Evolutionary conservation across 2,797 vertebrate genomes (phyloP).

Genomic region (Hylomyscus alleni): DNA sequence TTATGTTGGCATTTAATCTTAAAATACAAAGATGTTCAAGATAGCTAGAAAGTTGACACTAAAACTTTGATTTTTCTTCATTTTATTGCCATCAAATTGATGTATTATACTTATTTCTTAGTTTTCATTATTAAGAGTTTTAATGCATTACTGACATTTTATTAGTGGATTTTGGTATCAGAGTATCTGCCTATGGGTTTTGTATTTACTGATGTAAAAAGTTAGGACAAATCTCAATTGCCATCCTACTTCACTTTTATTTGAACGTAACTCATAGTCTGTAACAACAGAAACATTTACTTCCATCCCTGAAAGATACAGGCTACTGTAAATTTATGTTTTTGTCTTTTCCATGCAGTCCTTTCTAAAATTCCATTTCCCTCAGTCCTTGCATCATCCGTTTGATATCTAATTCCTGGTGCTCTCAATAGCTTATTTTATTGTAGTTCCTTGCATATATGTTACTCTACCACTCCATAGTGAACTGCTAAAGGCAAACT

Average conservation of each 20-base stretch:
- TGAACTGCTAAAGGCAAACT: not conserved
- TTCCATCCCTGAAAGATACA: conserved; percentile 49
- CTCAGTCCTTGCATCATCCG: not conserved
- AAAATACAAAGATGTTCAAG: conserved; percentile 73
- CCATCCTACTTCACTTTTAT: conserved; percentile 67
- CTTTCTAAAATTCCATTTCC: not conserved
- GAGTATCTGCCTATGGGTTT: conserved; percentile 49
- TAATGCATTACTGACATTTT: conserved; percentile 68
- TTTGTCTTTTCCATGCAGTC: not conserved
- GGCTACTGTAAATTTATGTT: not conserved
- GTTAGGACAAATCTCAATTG: conserved; percentile 56
- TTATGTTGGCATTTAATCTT: conserved; percentile 72
- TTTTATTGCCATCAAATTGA: conserved; percentile 75
- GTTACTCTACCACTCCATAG: not conserved
- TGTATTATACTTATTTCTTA: conserved; percentile 81
- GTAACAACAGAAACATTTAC: conserved; percentile 49
- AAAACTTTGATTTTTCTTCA: conserved; percentile 73
- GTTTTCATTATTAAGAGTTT: conserved; percentile 67
- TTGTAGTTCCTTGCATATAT: not conserved
- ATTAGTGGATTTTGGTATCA: conserved; percentile 56
- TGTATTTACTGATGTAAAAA: conserved; percentile 66
- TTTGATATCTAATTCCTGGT: not conserved
- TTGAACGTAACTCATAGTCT: conserved; percentile 59
- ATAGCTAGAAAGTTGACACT: conserved; percentile 68
- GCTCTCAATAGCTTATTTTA: not conserved